phyloP scores from a whole-genome alignment of 2,888 invertebrate genomes.

The Tanypteryx hageni region DNA sequence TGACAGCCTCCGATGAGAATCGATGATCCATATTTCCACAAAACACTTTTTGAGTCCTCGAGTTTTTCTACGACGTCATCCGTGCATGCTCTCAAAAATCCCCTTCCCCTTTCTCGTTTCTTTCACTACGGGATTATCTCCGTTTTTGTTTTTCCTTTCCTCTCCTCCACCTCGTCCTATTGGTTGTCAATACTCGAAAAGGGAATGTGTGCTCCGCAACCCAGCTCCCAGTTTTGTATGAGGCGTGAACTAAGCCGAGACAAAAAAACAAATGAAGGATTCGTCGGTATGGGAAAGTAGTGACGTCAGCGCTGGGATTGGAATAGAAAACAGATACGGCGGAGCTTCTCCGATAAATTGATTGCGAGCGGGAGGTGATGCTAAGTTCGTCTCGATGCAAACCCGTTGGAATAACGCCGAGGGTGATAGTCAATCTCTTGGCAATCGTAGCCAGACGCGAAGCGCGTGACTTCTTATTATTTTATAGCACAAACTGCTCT shows the following conservation, averaged over 20 bases:
- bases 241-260: background rate
- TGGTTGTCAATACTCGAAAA: background rate
- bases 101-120: too few relatives aligned
- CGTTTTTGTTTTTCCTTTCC: background rate
- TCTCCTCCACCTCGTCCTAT: background rate
- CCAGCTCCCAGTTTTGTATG: background rate
- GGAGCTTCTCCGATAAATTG: conserved; percentile 7
- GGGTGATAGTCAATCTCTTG: too few relatives aligned
- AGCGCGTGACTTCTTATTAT: too few relatives aligned
- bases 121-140: background rate
- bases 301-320: background rate
- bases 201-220: background rate
- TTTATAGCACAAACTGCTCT: too few relatives aligned
- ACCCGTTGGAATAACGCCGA: too few relatives aligned
- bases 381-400: background rate
- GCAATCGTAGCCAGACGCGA: too few relatives aligned
- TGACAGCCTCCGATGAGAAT: too few relatives aligned
- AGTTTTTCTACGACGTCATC: too few relatives aligned
- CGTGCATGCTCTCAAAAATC: too few relatives aligned
- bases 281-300: background rate
- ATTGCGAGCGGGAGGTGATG: background rate
- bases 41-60: too few relatives aligned
- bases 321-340: background rate
- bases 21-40: too few relatives aligned
- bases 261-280: background rate